Percentiles rank a stretch among this genome's conserved stretches.
Conservation (phyloP, 23 tunicate genomes). For the Aplidium turbinatum region DNA sequence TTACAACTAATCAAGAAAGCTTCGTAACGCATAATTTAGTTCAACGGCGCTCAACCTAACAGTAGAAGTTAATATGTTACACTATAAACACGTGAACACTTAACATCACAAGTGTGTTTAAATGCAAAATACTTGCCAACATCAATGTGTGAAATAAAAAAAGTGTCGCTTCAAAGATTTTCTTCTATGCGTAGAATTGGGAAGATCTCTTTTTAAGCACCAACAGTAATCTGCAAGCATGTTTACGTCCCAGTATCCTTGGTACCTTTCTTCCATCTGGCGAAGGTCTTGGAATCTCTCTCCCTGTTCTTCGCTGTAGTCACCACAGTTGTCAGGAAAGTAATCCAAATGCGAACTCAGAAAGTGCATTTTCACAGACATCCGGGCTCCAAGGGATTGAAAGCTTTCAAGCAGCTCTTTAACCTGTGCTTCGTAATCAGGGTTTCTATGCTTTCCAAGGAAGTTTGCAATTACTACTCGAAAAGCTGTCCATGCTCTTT, state of each 20-base stretch:
- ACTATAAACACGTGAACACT: too few species aligned
- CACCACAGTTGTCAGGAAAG: conserved; percentile 41
- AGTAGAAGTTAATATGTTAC: too few species aligned
- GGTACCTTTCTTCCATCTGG: conserved; percentile 36
- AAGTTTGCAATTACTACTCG: conserved; percentile 35
- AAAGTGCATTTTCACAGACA: conserved; percentile 36
- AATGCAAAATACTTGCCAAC: too few species aligned
- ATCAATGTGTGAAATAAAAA: too few species aligned
- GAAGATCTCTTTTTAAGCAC: conserved; percentile 44
- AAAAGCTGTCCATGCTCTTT: conserved; percentile 50
- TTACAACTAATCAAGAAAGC: too few species aligned
- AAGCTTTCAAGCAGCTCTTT: conserved; percentile 32
- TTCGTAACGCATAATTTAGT: too few species aligned
- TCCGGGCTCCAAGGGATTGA: conserved; percentile 41
- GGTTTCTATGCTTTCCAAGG: conserved; percentile 34
- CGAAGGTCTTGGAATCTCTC: conserved; percentile 43
- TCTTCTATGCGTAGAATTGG: conserved; percentile 27
- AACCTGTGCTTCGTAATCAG: conserved; percentile 24
- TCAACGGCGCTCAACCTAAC: too few species aligned
- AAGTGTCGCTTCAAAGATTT: conserved; percentile 42
- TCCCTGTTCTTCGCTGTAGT: conserved; percentile 40
- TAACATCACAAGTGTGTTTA: too few species aligned
- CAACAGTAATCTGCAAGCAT: conserved; percentile 42
- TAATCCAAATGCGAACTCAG: conserved; percentile 37
- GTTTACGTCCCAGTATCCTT: conserved; percentile 47